Conservation (phyloP, 2,113 vertebrate species). For the Poecile atricapillus region DNA sequence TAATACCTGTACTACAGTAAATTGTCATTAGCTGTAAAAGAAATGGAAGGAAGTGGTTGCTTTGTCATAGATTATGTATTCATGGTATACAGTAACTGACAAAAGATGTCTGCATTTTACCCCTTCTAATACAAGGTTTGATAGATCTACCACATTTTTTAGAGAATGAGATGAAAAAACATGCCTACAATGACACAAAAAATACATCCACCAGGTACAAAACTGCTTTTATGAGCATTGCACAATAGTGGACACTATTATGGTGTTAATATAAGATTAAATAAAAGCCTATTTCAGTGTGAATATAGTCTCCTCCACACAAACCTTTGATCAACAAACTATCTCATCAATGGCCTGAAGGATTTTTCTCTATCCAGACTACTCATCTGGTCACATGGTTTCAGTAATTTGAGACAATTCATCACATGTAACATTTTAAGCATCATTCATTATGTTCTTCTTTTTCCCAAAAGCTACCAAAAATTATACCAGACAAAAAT, state of each 20-base stretch:
- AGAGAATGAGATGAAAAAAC: not conserved
- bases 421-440: not conserved
- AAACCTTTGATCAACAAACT: not conserved
- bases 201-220: not conserved
- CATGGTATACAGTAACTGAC: not conserved
- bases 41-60: not conserved
- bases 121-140: not conserved
- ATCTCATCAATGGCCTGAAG: not conserved
- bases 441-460: not conserved
- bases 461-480: not conserved
- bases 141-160: not conserved
- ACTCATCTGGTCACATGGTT: not conserved
- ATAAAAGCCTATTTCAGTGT: not conserved
- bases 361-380: not conserved
- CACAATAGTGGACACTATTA: not conserved
- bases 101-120: not conserved
- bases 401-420: not conserved
- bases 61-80: not conserved
- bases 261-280: not conserved
- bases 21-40: not conserved
- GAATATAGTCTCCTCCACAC: not conserved
- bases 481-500: not conserved
- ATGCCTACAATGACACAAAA: not conserved
- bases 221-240: constrained; percentile 3
- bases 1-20: not conserved